Conservation (phyloP, 2,888 invertebrate genomes). For the Yponomeuta plumbellus region DNA sequence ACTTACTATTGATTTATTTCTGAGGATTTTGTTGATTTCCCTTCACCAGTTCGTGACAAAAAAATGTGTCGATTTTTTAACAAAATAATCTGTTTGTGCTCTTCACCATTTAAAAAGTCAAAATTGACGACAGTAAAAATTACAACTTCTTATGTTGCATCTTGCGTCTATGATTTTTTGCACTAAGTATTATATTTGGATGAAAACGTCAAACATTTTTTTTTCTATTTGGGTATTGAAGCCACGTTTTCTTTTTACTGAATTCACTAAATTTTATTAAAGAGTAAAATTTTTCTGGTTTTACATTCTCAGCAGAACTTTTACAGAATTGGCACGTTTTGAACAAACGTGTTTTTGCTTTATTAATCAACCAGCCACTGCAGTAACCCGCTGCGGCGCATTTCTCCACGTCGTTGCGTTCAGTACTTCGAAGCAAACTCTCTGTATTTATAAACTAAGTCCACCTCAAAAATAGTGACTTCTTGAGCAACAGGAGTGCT, state of each 20-base stretch:
- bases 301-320: conserved; percentile 18
- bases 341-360: neutral
- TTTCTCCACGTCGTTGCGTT: conserved; percentile 12
- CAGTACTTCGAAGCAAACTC: conserved; percentile 15
- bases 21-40: neutral
- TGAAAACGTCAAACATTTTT: neutral
- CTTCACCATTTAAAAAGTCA: neutral
- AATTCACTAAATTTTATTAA: conserved; percentile 18
- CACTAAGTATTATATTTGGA: neutral
- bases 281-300: conserved; percentile 13
- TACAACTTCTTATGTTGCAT: neutral
- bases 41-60: neutral
- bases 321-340: conserved; percentile 16
- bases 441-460: conserved; percentile 18
- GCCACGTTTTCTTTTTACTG: conserved; percentile 15
- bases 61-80: neutral
- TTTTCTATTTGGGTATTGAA: conserved; percentile 17
- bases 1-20: neutral
- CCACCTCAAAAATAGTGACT: conserved; percentile 12
- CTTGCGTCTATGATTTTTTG: neutral
- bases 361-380: conserved; percentile 17
- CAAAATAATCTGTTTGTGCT: neutral
- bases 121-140: neutral
- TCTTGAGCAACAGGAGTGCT: neutral
- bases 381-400: conserved; percentile 19